phyloP scores from a whole-genome alignment of 2,888 invertebrate genomes.

The Acanthoscelides obtectus region DNA sequence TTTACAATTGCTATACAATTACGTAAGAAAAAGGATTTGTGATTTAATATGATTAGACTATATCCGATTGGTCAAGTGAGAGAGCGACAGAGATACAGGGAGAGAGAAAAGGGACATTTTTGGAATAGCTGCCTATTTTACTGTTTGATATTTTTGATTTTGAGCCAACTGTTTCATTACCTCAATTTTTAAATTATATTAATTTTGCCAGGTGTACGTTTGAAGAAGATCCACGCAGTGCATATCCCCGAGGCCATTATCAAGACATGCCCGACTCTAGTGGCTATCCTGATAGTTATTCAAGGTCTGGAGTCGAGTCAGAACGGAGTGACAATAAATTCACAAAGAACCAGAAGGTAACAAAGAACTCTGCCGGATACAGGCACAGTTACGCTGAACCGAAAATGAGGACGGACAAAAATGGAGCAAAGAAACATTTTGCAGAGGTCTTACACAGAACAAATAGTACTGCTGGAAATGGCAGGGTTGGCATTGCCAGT shows the following conservation, averaged over 20 bases:
- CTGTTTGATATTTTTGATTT: no score
- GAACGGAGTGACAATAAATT: constrained; percentile 22
- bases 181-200: not conserved
- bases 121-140: no score
- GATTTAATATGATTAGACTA: no score
- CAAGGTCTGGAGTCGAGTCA: constrained; percentile 36
- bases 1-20: no score
- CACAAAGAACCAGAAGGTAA: constrained; percentile 37
- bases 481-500: constrained; percentile 46
- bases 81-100: no score
- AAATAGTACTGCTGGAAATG: constrained; percentile 43
- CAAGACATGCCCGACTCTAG: constrained; percentile 33
- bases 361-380: constrained; percentile 37
- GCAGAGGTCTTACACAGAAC: constrained; percentile 44
- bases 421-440: constrained; percentile 35
- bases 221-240: not conserved
- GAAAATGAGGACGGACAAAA: constrained; percentile 45
- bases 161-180: no score
- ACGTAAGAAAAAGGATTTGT: no score
- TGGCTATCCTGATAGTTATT: constrained; percentile 43
- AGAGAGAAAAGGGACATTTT: no score
- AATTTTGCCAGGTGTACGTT: not conserved
- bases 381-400: constrained; percentile 67
- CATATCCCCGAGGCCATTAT: constrained; percentile 43
- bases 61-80: no score